Base-by-base conservation (phyloP, 2,113 vertebrate genomes). In the Taxidea taxus region DNA sequence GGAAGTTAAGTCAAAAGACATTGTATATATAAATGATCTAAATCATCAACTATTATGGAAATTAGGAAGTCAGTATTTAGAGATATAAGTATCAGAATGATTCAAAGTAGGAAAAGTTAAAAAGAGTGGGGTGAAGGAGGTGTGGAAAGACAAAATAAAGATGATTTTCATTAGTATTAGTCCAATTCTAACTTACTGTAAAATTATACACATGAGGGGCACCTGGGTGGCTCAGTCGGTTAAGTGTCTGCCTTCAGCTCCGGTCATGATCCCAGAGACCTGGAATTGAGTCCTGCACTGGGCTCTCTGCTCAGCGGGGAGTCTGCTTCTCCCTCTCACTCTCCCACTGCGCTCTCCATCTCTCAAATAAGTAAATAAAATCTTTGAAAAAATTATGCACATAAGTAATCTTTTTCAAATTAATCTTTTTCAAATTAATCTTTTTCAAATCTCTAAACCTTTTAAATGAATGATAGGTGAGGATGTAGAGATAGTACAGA, bases 391-490 rank as follows among this genome's bases (percentile, higher is more conserved):
- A 94, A 82, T 82, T 83, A 68, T 68, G 20, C 8, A 82, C 34
- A 68, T 29, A 27, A 49, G 66, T 83, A 82, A 10, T 90, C 72
- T 94, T 94, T 81, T 94, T 72, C 42, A 96, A 91, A 31, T 74
- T 72, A 56, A 51, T 51, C 51, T 51, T 51, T 51, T 51, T 72
- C 42, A 96, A 91, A 31, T 74, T 72, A 56, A 51, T 51, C 51
- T 51, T 51, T 51, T 51, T 70, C n/a, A 96, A 91, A 31, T 74
- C 51, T 72, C 39, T 82, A 77, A 91, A 58, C 58, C 27, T 18
- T 54, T 31, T 81, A 58, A 87, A 12, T 34, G 23, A 87, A 87
- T 83, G 23, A 8, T 66, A 68, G 29, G 20, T 87, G 49, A 94
- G 25, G n/a, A 62, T 54, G 3, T 39, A 86, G 51, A 86, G 23